Conservation (phyloP, 2,113 vertebrate genomes). For the Butorides virescens region DNA sequence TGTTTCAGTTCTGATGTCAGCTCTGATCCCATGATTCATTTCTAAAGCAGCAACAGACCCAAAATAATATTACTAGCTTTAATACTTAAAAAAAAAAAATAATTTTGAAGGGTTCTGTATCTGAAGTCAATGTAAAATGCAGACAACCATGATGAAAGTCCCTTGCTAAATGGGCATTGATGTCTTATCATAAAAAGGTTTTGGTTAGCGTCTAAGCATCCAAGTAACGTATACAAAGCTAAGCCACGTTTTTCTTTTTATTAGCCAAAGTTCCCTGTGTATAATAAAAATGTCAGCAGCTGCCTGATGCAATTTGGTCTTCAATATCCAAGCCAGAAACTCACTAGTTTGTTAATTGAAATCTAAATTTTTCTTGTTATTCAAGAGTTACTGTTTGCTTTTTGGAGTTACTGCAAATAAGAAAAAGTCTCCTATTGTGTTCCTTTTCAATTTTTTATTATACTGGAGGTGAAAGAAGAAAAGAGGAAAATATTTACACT, state of each 20-base stretch:
- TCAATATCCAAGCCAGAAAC: not conserved
- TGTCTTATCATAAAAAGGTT: not conserved
- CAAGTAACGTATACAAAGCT: not conserved
- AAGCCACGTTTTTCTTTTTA: not conserved
- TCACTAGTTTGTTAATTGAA: not conserved
- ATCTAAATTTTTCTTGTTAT: not conserved
- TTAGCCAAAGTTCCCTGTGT: not conserved
- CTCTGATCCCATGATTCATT: not conserved
- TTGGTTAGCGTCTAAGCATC: not conserved
- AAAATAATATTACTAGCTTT: not conserved
- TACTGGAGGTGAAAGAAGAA: not conserved
- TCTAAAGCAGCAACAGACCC: not conserved
- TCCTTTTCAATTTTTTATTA: slow-evolving; percentile 10
- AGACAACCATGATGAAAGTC: not conserved
- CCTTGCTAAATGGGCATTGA: not conserved
- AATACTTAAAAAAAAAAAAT: not conserved
- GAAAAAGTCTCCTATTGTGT: not conserved
- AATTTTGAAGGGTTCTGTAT: not conserved
- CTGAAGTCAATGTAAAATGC: not conserved
- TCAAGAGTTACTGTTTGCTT: not conserved
- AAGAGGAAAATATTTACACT: not conserved
- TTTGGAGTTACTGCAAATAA: slow-evolving; percentile 7
- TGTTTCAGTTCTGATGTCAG: not conserved
- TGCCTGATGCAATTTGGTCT: not conserved
- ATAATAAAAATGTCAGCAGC: not conserved